Evolutionary conservation across 2,888 invertebrate species (phyloP).

Genomic region (Linhomoeus sp.): DNA sequence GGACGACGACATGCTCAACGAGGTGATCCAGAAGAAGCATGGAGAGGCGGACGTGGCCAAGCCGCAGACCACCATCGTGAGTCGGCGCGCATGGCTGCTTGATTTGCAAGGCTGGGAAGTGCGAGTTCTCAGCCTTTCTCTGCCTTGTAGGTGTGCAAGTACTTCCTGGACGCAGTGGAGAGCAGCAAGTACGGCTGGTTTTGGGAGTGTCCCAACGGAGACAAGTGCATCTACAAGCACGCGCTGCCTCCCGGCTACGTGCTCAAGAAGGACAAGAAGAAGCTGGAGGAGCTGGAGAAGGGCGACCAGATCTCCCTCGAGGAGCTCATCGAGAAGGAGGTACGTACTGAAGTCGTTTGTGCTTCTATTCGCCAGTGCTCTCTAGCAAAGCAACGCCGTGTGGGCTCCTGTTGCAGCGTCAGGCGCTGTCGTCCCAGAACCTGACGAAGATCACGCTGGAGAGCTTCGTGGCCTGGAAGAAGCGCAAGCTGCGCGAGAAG

Average conservation of each 20-base stretch:
- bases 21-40: constrained; percentile 88
- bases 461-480: constrained; percentile 93
- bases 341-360: constrained; percentile 9
- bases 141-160: constrained; percentile 60
- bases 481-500: constrained; percentile 52
- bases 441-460: constrained; percentile 75
- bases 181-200: constrained; percentile 98
- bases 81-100: constrained; percentile 20
- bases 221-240: constrained; percentile 74
- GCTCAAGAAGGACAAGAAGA: constrained; percentile 56
- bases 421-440: constrained; percentile 38
- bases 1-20: constrained; percentile 85
- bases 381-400: no score
- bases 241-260: constrained; percentile 82
- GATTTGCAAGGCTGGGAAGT: constrained; percentile 43
- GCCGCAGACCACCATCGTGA: constrained; percentile 81
- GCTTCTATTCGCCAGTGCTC: not conserved
- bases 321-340: constrained; percentile 77
- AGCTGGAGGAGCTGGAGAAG: constrained; percentile 51
- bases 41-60: constrained; percentile 48
- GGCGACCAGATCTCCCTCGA: constrained; percentile 74
- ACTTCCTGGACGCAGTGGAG: constrained; percentile 91
- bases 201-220: constrained; percentile 87
- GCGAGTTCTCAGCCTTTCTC: constrained; percentile 9
- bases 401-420: no score